These are phyloP conservation scores for Megalonaias nervosa DNA, from an alignment of 1,140 invertebrate species.

Conservation along the genomic window DNA sequence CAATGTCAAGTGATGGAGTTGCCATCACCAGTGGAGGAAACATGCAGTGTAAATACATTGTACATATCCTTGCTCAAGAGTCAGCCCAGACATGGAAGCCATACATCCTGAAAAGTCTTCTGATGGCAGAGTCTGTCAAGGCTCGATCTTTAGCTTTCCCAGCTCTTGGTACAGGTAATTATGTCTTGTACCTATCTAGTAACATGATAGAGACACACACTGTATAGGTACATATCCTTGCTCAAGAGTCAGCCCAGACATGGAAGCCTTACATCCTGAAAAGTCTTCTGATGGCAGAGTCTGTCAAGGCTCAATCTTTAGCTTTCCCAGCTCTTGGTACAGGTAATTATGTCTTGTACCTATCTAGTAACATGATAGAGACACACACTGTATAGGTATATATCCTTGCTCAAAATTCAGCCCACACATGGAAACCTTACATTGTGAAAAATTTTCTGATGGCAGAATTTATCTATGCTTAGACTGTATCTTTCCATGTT, in stretches of 20 bases:
- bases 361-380: no score
- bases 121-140: background rate
- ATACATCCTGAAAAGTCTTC: slow-evolving; percentile 3
- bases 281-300: slow-evolving; percentile 9
- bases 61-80: slow-evolving; percentile 27
- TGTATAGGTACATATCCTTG: slow-evolving; percentile 18
- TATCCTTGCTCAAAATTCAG: slow-evolving; percentile 15
- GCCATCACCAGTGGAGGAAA: slow-evolving; percentile 20
- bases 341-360: slow-evolving; percentile 6
- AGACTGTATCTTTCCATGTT: slow-evolving; percentile 21
- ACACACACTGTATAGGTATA: background rate
- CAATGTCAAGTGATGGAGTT: slow-evolving; percentile 12
- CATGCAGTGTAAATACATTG: slow-evolving; percentile 17
- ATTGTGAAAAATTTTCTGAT: slow-evolving; percentile 7
- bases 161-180: slow-evolving; percentile 33
- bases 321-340: slow-evolving; percentile 35
- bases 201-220: no score
- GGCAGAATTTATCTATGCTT: slow-evolving; percentile 1
- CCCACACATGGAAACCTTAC: slow-evolving; percentile 7
- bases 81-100: slow-evolving; percentile 12
- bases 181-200: no score
- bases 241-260: slow-evolving; percentile 1
- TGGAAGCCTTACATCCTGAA: slow-evolving; percentile 11
- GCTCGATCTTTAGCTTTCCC: slow-evolving; percentile 21
- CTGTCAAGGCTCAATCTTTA: background rate